Base-by-base conservation (phyloP, 2,113 vertebrate species). In the Chunga burmeisteri region DNA sequence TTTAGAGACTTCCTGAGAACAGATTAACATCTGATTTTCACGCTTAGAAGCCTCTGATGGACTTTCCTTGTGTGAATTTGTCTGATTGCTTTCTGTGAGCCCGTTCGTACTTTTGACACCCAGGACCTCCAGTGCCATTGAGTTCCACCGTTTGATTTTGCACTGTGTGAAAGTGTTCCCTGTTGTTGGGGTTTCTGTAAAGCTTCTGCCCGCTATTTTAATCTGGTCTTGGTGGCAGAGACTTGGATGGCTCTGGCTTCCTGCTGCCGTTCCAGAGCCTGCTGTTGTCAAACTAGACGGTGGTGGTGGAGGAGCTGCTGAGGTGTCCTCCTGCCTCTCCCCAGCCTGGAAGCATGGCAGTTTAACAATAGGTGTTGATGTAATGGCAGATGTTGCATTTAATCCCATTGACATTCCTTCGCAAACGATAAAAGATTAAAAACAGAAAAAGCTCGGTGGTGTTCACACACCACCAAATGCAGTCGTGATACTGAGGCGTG, bases 61-160 rank as follows among this genome's bases (percentile, higher is more conserved):
- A 21, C 68, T 50, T 77, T 4, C 18, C 63, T 26, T 15, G 53
- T 18, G 0, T 26, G 59, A 7, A 11, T 73, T 71, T 44, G 19
- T 46, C 34, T 15, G 29, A 6, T 85, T 4, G 0, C 50, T 26
- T 47, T 34, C 66, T 52, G 52, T 42, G 62, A 56, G 78, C 67
- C 21, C 1, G 0, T 23, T 18, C 13, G 79, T 32, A 9, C 36
- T 25, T 42, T 1, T 7, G 42, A n/a, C 18, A 8, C 32, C 5
- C n/a, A 3, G 72, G 15, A 13, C 16, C 38, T 46, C 27, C 15
- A 3, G n/a, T 32, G 77, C 21, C 44, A 22, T 2, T 0, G 9
- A 32, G 44, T 50, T 29, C 47, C 13, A 9, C 52, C n/a, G 0
- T 29, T 14, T 16, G 36, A 1, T 42, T 38, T 38, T 34, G 83